Percentiles rank a stretch among this genome's conserved stretches.
These are phyloP conservation scores for Anneissia japonica DNA, from an alignment of 35 echinoderm and acorn worm genomes.

Conservation along the genomic window DNA sequence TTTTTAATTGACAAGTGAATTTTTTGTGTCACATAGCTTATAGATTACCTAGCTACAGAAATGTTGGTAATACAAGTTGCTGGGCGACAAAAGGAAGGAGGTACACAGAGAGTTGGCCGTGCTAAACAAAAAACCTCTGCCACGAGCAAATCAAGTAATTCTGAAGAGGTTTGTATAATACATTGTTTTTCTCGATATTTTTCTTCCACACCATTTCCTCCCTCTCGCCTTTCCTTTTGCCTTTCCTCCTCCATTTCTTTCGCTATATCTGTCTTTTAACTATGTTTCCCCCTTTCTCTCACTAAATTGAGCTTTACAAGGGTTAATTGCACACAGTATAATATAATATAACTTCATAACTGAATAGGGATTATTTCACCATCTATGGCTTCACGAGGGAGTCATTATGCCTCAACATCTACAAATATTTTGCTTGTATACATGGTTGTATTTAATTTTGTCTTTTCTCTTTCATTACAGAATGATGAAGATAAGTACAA, in stretches of 20 bases:
- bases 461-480: slow-evolving; percentile 24
- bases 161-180: background rate
- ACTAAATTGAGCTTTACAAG: background rate
- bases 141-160: background rate
- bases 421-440: background rate
- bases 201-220: no score
- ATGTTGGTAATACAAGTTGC: slow-evolving; percentile 50
- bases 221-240: no score
- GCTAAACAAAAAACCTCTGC: background rate
- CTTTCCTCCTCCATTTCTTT: no score
- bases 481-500: slow-evolving; percentile 62
- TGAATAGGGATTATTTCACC: background rate
- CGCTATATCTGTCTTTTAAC: no score
- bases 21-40: slow-evolving; percentile 35
- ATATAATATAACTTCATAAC: background rate
- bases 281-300: background rate
- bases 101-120: background rate
- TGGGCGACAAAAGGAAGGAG: slow-evolving; percentile 50
- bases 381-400: background rate
- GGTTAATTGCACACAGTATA: background rate
- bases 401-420: background rate
- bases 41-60: slow-evolving; percentile 54
- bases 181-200: background rate
- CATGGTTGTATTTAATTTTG: background rate
- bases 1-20: background rate